These are phyloP conservation scores for Chionoecetes opilio DNA, from an alignment of 1,140 invertebrate genomes.

Conservation along the genomic window DNA sequence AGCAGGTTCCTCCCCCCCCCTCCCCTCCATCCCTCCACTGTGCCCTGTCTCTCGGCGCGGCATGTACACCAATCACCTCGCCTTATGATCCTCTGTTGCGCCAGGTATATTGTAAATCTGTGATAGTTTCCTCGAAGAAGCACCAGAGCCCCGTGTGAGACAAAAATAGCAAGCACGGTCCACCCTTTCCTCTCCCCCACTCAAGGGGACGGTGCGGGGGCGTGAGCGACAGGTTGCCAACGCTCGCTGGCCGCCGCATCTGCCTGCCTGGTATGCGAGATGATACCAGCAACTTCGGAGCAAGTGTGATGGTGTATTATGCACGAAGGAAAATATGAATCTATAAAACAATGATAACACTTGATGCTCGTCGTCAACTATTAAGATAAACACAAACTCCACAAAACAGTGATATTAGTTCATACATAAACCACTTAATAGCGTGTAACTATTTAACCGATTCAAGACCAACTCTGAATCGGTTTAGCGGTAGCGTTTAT, in stretches of 20 bases:
- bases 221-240: constrained; percentile 47
- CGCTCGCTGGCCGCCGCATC: background rate
- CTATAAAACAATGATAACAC: too few relatives aligned
- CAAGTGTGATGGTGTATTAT: too few relatives aligned
- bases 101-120: constrained; percentile 76
- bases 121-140: constrained; percentile 64
- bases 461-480: too few relatives aligned
- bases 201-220: background rate
- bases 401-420: too few relatives aligned
- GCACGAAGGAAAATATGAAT: too few relatives aligned
- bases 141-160: background rate
- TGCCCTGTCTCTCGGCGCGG: background rate
- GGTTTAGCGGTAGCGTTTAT: too few relatives aligned
- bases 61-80: constrained; percentile 33
- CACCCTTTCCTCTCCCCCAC: background rate
- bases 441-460: too few relatives aligned
- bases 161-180: constrained; percentile 23
- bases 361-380: too few relatives aligned
- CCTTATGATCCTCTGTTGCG: constrained; percentile 63
- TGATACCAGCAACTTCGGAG: too few relatives aligned
- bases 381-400: too few relatives aligned
- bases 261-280: too few relatives aligned
- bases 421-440: too few relatives aligned
- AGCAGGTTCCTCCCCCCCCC: constrained; percentile 56
- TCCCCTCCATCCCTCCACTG: background rate